Conservation (phyloP, 2,888 invertebrate species). For the Autographa gamma region DNA sequence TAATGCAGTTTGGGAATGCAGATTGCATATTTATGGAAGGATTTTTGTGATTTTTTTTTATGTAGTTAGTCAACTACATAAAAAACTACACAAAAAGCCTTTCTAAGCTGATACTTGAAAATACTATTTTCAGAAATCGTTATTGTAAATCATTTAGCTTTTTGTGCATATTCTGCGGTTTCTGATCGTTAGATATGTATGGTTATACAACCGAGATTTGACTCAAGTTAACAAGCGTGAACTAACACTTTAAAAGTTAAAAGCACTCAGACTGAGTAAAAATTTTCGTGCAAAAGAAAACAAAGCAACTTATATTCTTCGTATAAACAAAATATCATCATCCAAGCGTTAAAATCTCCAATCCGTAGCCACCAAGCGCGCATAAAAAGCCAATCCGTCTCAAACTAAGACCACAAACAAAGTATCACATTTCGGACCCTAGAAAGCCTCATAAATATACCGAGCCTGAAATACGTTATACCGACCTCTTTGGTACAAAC, state of each 20-base stretch:
- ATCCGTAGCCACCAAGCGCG: slow-evolving; percentile 1
- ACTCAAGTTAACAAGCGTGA: too few relatives aligned
- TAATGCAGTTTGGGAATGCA: neutral
- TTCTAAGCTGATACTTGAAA: too few relatives aligned
- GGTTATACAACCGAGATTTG: too few relatives aligned
- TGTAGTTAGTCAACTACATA: too few relatives aligned
- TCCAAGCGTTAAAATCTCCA: neutral
- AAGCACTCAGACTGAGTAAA: too few relatives aligned
- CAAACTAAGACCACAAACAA: slow-evolving; percentile 40
- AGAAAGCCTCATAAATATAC: slow-evolving; percentile 48
- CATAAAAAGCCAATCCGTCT: slow-evolving; percentile 36
- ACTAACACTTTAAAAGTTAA: too few relatives aligned
- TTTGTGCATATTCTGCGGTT: too few relatives aligned
- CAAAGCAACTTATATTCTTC: neutral
- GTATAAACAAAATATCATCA: neutral
- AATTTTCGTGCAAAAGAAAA: neutral
- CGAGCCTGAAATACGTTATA: slow-evolving; percentile 38
- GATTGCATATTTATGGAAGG: neutral
- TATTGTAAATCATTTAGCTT: too few relatives aligned
- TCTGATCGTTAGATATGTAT: too few relatives aligned
- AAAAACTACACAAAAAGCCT: too few relatives aligned
- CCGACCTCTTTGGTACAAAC: slow-evolving; percentile 32
- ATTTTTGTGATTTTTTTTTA: neutral
- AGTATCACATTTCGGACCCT: slow-evolving; percentile 41
- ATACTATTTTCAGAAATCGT: too few relatives aligned